Conservation (phyloP, 2,888 invertebrate species). For the Drosophila koepferae region DNA sequence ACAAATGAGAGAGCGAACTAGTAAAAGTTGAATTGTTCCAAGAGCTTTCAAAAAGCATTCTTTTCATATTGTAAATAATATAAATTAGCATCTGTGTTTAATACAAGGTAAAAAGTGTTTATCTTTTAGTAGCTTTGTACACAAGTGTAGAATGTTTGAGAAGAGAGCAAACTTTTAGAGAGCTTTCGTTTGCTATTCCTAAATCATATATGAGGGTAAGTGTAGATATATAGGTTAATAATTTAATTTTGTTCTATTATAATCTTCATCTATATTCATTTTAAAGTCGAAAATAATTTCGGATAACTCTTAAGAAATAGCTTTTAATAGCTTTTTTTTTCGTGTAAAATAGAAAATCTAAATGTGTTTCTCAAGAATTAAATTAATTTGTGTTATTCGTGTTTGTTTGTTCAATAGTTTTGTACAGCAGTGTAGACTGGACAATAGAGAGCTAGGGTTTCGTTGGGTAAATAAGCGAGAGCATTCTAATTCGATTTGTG, state of each 20-base stretch:
- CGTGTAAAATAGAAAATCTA: background rate
- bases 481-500: slow-evolving; percentile 12
- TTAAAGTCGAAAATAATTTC: background rate
- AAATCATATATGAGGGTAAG: background rate
- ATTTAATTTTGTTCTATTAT: background rate
- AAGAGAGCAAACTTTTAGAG: slow-evolving; percentile 21
- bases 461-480: slow-evolving; percentile 15
- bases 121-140: slow-evolving; percentile 41
- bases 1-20: slow-evolving; percentile 46
- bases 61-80: slow-evolving; percentile 29
- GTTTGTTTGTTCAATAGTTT: slow-evolving; percentile 13
- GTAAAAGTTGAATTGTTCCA: slow-evolving; percentile 11
- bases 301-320: background rate
- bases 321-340: background rate
- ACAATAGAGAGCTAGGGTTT: slow-evolving; percentile 6
- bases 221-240: background rate
- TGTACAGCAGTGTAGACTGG: slow-evolving; percentile 20
- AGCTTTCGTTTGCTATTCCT: slow-evolving; percentile 8
- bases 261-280: background rate
- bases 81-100: slow-evolving; percentile 43
- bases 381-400: background rate
- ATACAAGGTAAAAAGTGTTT: slow-evolving; percentile 23
- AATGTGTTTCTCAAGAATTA: background rate
- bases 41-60: background rate
- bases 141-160: slow-evolving; percentile 16